Evolutionary conservation across 2,888 invertebrate genomes (phyloP).

Genomic region (Athalia cordata): DNA sequence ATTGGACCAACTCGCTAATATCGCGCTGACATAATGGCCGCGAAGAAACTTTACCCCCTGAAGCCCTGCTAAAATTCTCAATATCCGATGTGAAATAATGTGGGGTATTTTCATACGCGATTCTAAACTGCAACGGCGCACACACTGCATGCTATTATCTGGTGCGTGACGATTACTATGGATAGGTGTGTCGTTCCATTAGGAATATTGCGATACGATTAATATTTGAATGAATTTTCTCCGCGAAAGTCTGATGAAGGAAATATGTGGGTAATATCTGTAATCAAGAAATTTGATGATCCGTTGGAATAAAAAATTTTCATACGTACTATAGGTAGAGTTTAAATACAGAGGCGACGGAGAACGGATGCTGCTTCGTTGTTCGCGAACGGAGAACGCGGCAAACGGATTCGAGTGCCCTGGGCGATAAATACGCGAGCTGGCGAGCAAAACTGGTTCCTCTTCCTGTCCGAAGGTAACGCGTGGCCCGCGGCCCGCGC

Average conservation of each 20-base stretch:
- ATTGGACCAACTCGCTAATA: background rate
- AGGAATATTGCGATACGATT: too few species aligned
- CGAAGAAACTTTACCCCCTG: background rate
- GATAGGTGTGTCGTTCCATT: too few species aligned
- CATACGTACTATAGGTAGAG: background rate
- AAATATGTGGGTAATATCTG: too few species aligned
- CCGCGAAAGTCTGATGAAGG: too few species aligned
- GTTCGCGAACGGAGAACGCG: background rate
- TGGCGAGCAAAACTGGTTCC: constrained; percentile 40
- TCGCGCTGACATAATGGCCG: background rate
- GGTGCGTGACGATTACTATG: too few species aligned
- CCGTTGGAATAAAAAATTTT: background rate
- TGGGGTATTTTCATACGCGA: too few species aligned
- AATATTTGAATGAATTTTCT: too few species aligned
- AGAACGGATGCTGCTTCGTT: background rate
- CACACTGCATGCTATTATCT: too few species aligned
- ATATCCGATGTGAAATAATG: too few species aligned
- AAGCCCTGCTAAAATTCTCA: too few species aligned
- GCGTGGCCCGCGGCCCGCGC: constrained; percentile 33
- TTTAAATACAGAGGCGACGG: constrained; percentile 3
- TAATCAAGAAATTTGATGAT: constrained; percentile 1
- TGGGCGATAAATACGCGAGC: constrained; percentile 41
- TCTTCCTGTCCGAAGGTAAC: constrained; percentile 44
- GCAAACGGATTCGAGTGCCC: constrained; percentile 40
- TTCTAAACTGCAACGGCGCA: too few species aligned